Percentiles rank a stretch among this genome's conserved stretches.
These are phyloP conservation scores for Hydractinia echinata DNA, from an alignment of 30 jellyfish, hydroid and myxozoan genomes.

Conservation along the genomic window DNA sequence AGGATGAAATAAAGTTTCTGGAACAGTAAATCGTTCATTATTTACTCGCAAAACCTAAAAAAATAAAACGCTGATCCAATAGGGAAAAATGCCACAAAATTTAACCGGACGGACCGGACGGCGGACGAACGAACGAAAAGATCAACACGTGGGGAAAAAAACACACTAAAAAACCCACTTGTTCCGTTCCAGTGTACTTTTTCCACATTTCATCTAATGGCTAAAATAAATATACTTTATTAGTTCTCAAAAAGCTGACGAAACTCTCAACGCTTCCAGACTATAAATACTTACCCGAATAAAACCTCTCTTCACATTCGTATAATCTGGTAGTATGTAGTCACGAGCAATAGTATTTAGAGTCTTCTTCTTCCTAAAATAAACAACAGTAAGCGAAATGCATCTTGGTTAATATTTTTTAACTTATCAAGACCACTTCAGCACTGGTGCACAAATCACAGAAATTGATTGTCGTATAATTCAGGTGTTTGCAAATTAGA, in stretches of 20 bases:
- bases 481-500: too few relatives aligned
- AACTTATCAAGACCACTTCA: not conserved
- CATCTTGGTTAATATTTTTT: not conserved
- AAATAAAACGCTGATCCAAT: too few relatives aligned
- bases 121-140: too few relatives aligned
- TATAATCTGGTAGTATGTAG: conserved; percentile 79
- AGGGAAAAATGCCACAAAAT: too few relatives aligned
- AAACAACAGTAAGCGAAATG: not conserved
- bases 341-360: conserved; percentile 71
- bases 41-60: conserved; percentile 72
- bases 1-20: conserved; percentile 81
- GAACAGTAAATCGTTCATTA: conserved; percentile 87
- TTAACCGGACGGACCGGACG: too few relatives aligned
- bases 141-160: too few relatives aligned
- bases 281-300: conserved; percentile 53
- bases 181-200: conserved; percentile 74
- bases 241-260: not conserved
- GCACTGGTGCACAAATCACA: too few relatives aligned
- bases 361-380: conserved; percentile 44
- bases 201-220: conserved; percentile 74
- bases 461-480: too few relatives aligned
- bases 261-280: not conserved
- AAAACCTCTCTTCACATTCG: conserved; percentile 85
- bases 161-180: conserved; percentile 20
- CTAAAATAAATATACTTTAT: conserved; percentile 17